Base-by-base conservation (phyloP, 2,888 invertebrate species). In the Cremastinae sp. region DNA sequence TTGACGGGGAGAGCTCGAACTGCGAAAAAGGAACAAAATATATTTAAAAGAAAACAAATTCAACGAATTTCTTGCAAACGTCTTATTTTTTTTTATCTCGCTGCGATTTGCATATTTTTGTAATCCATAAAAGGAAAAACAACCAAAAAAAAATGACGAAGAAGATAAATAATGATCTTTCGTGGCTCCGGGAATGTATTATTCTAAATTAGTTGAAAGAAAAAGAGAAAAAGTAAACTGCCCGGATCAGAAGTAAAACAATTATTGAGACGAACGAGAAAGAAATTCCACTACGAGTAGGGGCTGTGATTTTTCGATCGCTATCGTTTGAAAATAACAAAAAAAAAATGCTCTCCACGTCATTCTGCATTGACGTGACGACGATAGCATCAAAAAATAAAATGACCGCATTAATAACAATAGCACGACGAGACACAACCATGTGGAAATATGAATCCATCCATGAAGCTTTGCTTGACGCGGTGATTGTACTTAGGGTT, bases 401-500 rank as follows among this genome's bases (percentile, higher is more conserved):
- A 58, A 43, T 47, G 45, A 64, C 18, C 34, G 53, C 41, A 62
- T 36, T 47, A 54, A 53, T 54, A 54, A 58, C 36, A 68, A 68
- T 59, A 68, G 36, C 47, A 64, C 73, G 78, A 64, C 10, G 65
- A 66, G 28, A 66, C 71, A 74, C 81, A 83, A 86, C 80, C 82
- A 87, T 85, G 85, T 85, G 82, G 84, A 87, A 69, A 58, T 70
- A 74, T 75, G 78, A 79, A 85, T 88, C 87, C 88, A 88, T 88
- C 88, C 88, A 88, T 74, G 81, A 87, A 86, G 86, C 86, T 88
- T 87, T 85, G 86, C 86, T 87, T 86, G 5, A 87, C 85, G 87
- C 85, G 87, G 85, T 87, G 85, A 87, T 85, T 87, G 87, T 87
- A 87, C 85, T 87, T 88, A 85, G 86, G 84, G 80, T 76, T 76